A percentile compares a stretch with the other conserved stretches of the same genome.
Evolutionary conservation across 2,888 invertebrate species (phyloP).

Genomic region (Sphinx pinastri): DNA sequence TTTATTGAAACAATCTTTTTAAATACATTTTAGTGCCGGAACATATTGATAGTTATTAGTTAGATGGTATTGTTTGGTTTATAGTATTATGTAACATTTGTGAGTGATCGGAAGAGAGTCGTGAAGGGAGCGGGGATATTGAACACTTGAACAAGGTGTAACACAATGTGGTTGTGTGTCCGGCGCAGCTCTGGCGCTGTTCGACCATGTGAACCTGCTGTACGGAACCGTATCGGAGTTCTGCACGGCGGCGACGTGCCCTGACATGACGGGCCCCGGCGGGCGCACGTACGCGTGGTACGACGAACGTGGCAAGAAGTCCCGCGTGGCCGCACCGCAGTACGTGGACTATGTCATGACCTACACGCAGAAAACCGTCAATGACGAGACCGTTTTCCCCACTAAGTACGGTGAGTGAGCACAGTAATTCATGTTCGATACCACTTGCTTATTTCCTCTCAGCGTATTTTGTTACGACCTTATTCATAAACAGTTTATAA

Average conservation of each 20-base stretch:
- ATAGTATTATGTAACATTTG: too few species aligned
- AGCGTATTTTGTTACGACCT: too few species aligned
- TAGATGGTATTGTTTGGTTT: too few species aligned
- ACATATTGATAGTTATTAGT: too few species aligned
- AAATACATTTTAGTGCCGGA: too few species aligned
- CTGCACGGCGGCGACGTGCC: slow-evolving; percentile 97
- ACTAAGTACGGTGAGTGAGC: slow-evolving; percentile 94
- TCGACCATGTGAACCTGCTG: slow-evolving; percentile 99
- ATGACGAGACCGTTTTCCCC: slow-evolving; percentile 98
- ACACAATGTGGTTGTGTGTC: background rate
- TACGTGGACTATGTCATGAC: slow-evolving; percentile 99
- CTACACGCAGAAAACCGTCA: slow-evolving; percentile 97
- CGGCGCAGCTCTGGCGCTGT: slow-evolving; percentile 94
- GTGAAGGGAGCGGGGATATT: too few species aligned
- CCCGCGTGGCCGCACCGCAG: slow-evolving; percentile 97
- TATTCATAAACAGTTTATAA: too few species aligned
- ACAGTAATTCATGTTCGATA: background rate
- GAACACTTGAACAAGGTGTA: background rate
- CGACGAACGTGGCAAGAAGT: slow-evolving; percentile 99
- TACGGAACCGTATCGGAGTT: slow-evolving; percentile 99
- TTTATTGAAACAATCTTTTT: too few species aligned
- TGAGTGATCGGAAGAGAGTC: too few species aligned
- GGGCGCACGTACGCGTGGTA: slow-evolving; percentile 99
- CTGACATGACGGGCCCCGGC: slow-evolving; percentile 98
- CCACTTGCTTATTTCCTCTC: background rate